phyloP scores from a whole-genome alignment of 2,888 invertebrate species.

The Rhopalosiphum nymphaeae region DNA sequence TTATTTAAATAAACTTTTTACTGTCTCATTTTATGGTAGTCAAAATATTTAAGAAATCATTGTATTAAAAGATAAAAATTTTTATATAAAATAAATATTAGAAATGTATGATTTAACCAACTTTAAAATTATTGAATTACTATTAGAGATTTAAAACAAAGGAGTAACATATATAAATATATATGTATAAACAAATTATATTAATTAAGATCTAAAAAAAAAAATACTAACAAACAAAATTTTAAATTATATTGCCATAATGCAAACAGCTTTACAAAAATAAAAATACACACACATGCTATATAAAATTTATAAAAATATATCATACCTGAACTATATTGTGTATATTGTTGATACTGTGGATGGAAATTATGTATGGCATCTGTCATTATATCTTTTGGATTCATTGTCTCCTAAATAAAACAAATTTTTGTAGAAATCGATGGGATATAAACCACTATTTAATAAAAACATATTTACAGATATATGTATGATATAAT shows the following conservation, averaged over 20 bases:
- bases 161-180: not conserved
- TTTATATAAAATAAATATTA: not conserved
- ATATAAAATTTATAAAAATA: not conserved
- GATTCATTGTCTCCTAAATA: conserved; percentile 93
- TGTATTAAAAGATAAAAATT: not conserved
- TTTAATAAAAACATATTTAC: not conserved
- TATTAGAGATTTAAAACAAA: not conserved
- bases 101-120: not conserved
- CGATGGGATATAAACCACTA: not conserved
- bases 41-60: not conserved
- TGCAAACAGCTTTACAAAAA: not conserved
- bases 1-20: not conserved
- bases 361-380: conserved; percentile 99
- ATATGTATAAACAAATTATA: not conserved
- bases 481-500: not conserved
- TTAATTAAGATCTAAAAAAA: not conserved
- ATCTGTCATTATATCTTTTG: conserved; percentile 99
- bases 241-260: not conserved
- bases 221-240: not conserved
- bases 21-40: not conserved
- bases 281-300: conserved; percentile 28
- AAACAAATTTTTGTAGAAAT: conserved; percentile 14
- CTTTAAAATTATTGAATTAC: not conserved
- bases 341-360: conserved; percentile 99
- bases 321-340: conserved; percentile 91